Base-by-base conservation (phyloP, 2,888 invertebrate species). In the Pammene aurita region DNA sequence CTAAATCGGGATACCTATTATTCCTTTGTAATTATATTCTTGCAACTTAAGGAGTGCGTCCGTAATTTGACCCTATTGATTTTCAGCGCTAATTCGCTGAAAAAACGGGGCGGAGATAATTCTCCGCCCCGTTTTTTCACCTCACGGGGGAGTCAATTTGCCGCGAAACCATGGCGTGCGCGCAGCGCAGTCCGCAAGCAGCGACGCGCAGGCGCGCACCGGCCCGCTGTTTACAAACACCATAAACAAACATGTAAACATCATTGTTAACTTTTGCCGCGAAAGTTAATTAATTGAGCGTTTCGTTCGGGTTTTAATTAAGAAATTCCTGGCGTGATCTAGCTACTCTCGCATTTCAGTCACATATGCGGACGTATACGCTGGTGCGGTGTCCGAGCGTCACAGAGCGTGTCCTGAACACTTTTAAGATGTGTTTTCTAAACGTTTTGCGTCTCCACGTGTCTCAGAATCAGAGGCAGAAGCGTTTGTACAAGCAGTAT, bases 401-500 rank as follows among this genome's bases (percentile, higher is more conserved):
- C 68, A 67, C 81, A n/a, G 73, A 74, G 60, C 78, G 82, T 62
- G 71, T 84, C 76, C 75, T 87, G 67, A 74, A 75, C 38, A 72
- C 75, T 71, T 71, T 83, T 48, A 90, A 86, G 77, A 94, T 94
- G 94, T 94, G 94, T 80, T 93, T 94, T 77, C 82, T 94, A 14
- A 94, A 94, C 80, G 90, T 94, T 56, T 76, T 94, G 52, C 89
- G 93, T 7, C 80, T 94, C 35, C 94, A 94, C 73, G 92, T 94
- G 48, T 89, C 91, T 14, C 93, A 94, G 73, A 90, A 84, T 67
- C 93, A 93, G 75, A 83, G 90, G 14, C 93, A 93, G 81, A 93
- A 93, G 80, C 84, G 92, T 7, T 77, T 93, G 26, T 93, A 93
- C 78, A 93, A 92, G 78, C 92, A 92, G 74, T 93, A 93, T 66